Evolutionary conservation across 2,797 vertebrate species (phyloP), one percentile per base, ranked within the genome.

Genomic region (Telmatherina bonti): DNA sequence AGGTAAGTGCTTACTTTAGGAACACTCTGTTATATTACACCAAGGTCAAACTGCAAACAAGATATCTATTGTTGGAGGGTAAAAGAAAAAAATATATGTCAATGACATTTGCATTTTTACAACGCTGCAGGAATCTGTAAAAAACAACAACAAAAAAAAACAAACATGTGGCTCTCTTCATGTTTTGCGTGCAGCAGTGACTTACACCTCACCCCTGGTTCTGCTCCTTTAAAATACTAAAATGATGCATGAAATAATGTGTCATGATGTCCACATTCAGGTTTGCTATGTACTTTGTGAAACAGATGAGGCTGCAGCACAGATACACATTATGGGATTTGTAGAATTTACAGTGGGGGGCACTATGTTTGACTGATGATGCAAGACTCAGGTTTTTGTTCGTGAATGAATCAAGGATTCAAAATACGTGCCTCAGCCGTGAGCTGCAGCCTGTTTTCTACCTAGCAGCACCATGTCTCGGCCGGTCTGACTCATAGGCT

Each of bases 11-110:
- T 60, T 29, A 66, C 59, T 77, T 51, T 51, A 77, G 67, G 70
- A 84, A 73, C 80, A 72, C 33, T 33, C 6, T 36, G 67, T 74
- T 74, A 63, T 6, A 64, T 70, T 76, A 80, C 64, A 83, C 64
- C 75, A 85, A 87, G 81, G 87, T 85, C 78, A 69, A n/a, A 9
- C 31, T 16, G 16, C 85, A 78, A 76, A 91, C 15, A 47, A 62
- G 67, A 83, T 15, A 49, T 60, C 51, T 33, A 27, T 31, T 22
- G 47, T 54, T 43, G 20, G 27, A 53, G 20, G 30, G 5, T 15
- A 20, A 29, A 74, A 38, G 75, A 62, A 72, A 22, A 69, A 72
- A 54, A 30, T 4, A 52, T 67, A 57, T 49, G 8, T 38, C 13
- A 29, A 36, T 55, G 36, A 43, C 62, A 63, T 22, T 29, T 22